Percentiles rank a stretch among this genome's conserved stretches.
phyloP scores from a whole-genome alignment of 2,888 invertebrate genomes.

The Nudaria mundana region DNA sequence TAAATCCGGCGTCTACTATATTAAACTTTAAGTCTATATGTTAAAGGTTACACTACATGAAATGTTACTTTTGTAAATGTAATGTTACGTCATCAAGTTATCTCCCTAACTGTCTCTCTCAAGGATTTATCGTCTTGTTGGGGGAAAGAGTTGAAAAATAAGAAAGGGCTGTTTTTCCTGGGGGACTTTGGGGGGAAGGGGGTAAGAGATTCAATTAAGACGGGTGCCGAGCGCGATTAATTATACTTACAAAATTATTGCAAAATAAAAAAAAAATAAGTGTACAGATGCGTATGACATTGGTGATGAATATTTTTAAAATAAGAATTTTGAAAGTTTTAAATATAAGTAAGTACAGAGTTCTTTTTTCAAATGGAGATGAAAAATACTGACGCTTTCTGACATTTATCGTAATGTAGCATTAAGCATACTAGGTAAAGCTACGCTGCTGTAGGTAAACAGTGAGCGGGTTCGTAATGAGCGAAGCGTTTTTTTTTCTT shows the following conservation, averaged over 20 bases:
- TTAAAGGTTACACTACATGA: conserved; percentile 6
- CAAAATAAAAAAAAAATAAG: conserved; percentile 38
- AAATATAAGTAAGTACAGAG: too few species aligned
- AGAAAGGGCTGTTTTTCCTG: conserved; percentile 79
- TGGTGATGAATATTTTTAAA: too few species aligned
- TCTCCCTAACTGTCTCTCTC: conserved; percentile 75
- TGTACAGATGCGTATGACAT: conserved; percentile 8
- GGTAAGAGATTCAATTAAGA: conserved; percentile 75
- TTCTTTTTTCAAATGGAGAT: too few species aligned
- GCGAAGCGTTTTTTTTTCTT: too few species aligned
- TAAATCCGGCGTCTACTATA: conserved; percentile 7
- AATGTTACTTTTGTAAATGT: conserved; percentile 6
- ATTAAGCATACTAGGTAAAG: too few species aligned
- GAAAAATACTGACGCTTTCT: too few species aligned
- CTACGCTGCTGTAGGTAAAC: too few species aligned
- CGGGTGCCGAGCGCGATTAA: conserved; percentile 68
- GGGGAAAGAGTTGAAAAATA: conserved; percentile 74
- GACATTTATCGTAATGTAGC: too few species aligned
- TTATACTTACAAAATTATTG: conserved; percentile 66
- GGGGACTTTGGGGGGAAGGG: conserved; percentile 57
- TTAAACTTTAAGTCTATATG: conserved; percentile 6
- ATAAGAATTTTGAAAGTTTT: too few species aligned
- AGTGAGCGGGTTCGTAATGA: too few species aligned
- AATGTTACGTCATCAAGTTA: conserved; percentile 53
- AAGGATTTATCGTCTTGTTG: conserved; percentile 79